phyloP scores from a whole-genome alignment of 2,113 vertebrate genomes.

The Bungarus multicinctus region DNA sequence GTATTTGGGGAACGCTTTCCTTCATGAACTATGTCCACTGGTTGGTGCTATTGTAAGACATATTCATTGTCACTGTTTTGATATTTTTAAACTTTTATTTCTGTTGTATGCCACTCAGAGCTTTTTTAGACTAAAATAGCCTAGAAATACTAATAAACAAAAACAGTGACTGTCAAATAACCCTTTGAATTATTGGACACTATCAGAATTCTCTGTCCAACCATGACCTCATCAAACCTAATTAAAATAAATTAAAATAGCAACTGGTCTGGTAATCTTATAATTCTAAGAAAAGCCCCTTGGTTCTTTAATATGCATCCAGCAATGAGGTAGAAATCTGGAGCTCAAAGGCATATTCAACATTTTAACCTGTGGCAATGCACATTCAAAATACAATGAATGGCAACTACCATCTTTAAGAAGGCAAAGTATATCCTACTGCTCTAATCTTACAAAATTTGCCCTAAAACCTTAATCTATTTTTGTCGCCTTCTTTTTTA shows the following conservation, averaged over 20 bases:
- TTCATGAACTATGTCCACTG: background rate
- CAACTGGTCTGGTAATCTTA: background rate
- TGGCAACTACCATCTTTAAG: background rate
- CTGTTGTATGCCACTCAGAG: background rate
- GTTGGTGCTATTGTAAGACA: background rate
- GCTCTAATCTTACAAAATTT: background rate
- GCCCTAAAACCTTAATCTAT: background rate
- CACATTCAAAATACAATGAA: background rate
- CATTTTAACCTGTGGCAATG: background rate
- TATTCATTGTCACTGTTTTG: background rate
- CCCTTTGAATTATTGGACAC: background rate
- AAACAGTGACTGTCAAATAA: background rate
- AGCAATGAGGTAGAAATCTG: background rate
- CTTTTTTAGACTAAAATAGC: background rate
- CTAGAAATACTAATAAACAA: background rate
- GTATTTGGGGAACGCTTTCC: background rate
- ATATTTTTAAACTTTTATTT: background rate
- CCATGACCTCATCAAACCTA: background rate
- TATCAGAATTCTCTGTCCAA: background rate
- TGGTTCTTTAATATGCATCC: background rate
- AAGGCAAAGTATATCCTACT: background rate
- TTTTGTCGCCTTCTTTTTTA: background rate
- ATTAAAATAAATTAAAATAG: background rate
- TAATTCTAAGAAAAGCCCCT: background rate
- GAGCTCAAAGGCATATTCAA: background rate